A percentile compares a stretch with the other conserved stretches of the same genome.
Evolutionary conservation across 2,113 vertebrate genomes (phyloP).

Genomic region (Burhinus bistriatus): DNA sequence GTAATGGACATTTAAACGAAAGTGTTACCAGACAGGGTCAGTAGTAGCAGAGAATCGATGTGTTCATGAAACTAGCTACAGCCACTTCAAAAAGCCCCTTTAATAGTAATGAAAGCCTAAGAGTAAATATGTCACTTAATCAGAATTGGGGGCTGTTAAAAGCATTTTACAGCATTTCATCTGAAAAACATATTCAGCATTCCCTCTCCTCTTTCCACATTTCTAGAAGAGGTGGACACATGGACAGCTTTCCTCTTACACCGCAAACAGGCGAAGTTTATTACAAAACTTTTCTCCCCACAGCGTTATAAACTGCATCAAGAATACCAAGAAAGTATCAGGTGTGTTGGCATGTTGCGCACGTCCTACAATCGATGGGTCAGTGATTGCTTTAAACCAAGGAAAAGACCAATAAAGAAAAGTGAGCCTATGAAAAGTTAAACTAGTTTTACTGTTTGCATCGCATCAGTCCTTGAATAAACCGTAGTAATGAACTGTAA

Average conservation of each 20-base stretch:
- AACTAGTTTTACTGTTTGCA: not conserved
- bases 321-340: not conserved
- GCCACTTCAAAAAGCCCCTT: not conserved
- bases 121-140: conserved; percentile 22
- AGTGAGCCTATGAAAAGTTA: not conserved
- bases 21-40: conserved; percentile 62
- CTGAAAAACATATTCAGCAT: not conserved
- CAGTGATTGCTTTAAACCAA: not conserved
- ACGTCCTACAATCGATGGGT: accelerated
- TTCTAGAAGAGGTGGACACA: not conserved
- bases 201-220: not conserved
- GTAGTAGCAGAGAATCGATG: conserved; percentile 47
- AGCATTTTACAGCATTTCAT: not conserved
- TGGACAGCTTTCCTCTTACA: not conserved
- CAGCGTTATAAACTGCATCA: not conserved
- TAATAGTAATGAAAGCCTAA: not conserved
- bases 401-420: not conserved
- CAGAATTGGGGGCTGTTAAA: not conserved
- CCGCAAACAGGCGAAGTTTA: accelerated
- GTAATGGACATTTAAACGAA: conserved; percentile 70
- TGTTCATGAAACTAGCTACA: not conserved
- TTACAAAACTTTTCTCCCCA: not conserved
- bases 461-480: not conserved
- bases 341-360: not conserved
- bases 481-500: not conserved